These are phyloP conservation scores for Aplodontia rufa DNA, from an alignment of 2,113 vertebrate species.

Conservation along the genomic window DNA sequence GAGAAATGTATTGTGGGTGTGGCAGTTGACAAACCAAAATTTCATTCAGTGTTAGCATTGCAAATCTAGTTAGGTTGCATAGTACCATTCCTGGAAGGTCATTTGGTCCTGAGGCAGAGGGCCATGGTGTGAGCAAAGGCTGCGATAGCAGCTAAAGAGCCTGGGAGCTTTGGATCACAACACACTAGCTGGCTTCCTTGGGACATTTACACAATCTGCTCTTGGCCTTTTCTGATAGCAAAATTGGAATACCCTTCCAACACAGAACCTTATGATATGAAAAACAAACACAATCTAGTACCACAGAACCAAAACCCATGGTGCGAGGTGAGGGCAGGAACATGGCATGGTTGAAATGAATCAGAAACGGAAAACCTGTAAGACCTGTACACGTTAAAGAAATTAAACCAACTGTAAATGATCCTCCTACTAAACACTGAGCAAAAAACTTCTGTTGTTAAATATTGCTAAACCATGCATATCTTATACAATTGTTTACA, in stretches of 20 bases:
- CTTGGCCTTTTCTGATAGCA: not conserved
- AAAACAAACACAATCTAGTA: not conserved
- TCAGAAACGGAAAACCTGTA: not conserved
- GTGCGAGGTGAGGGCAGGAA: not conserved
- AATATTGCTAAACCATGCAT: not conserved
- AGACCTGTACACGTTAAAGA: not conserved
- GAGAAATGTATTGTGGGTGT: not conserved
- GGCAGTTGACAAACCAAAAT: not conserved
- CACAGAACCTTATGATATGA: not conserved
- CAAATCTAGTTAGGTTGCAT: not conserved
- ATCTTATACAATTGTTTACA: not conserved
- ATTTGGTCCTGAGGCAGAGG: not conserved
- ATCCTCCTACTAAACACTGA: not conserved
- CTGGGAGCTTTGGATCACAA: too few relatives aligned
- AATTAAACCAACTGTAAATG: not conserved
- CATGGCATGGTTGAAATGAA: not conserved
- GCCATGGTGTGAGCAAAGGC: too few relatives aligned
- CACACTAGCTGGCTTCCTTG: not conserved
- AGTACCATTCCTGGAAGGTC: not conserved
- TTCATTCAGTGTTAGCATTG: not conserved
- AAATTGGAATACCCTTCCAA: not conserved
- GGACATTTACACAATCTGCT: not conserved
- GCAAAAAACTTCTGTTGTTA: too few relatives aligned
- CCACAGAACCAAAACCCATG: not conserved
- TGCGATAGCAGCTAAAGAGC: too few relatives aligned